These are phyloP conservation scores for Lepilemur ruficaudatus DNA, from an alignment of 2,797 vertebrate species.

Conservation along the genomic window DNA sequence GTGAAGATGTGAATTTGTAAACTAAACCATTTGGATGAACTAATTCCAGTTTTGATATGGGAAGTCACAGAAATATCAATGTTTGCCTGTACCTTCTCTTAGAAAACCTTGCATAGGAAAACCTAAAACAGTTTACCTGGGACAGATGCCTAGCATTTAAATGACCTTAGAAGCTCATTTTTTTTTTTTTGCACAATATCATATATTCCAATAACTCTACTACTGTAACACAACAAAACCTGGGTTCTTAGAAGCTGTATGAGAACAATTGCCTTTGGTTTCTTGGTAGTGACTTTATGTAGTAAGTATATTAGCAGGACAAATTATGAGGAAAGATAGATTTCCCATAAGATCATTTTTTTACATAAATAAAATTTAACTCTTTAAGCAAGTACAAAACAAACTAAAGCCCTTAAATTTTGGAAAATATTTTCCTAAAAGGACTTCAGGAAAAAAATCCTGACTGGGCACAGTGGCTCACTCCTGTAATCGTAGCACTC, in stretches of 20 bases:
- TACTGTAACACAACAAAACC: background rate
- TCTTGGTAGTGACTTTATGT: background rate
- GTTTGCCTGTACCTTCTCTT: background rate
- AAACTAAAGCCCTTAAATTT: background rate
- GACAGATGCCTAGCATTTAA: background rate
- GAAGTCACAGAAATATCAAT: background rate
- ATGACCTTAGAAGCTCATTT: background rate
- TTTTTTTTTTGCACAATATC: background rate
- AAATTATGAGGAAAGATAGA: background rate
- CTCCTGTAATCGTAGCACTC: background rate
- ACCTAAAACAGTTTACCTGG: background rate
- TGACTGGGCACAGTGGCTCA: background rate
- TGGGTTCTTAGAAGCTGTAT: background rate
- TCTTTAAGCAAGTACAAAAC: background rate
- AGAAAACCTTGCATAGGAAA: background rate
- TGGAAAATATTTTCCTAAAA: background rate
- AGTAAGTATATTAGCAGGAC: background rate
- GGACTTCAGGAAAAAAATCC: background rate
- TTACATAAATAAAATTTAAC: background rate
- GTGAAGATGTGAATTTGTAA: background rate
- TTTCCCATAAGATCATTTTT: background rate
- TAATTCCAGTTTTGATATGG: background rate
- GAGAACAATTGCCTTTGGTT: background rate
- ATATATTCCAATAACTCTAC: background rate
- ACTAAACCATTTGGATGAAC: background rate